These are phyloP conservation scores for Hippocampus barbouri DNA, from an alignment of 2,113 vertebrate genomes.

Conservation along the genomic window DNA sequence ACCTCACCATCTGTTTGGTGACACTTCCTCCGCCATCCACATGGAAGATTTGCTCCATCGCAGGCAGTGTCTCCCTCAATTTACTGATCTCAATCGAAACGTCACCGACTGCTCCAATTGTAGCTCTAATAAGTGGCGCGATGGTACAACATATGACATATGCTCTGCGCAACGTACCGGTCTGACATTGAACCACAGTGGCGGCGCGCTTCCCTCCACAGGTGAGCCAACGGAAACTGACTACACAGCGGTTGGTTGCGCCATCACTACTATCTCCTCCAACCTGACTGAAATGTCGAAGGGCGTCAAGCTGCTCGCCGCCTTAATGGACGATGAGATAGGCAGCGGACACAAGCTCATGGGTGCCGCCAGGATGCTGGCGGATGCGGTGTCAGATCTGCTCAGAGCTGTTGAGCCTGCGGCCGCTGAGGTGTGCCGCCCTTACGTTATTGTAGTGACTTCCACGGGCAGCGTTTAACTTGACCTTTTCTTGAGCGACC, in stretches of 20 bases:
- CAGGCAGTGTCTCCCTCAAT: slow-evolving; percentile 33
- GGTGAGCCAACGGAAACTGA: slow-evolving; percentile 95
- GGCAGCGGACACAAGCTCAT: slow-evolving; percentile 94
- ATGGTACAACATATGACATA: slow-evolving; percentile 26
- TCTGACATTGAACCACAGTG: slow-evolving; percentile 31
- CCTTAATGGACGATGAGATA: slow-evolving; percentile 93
- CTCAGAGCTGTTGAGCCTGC: slow-evolving; percentile 93
- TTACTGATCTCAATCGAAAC: slow-evolving; percentile 31
- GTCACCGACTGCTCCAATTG: slow-evolving; percentile 9
- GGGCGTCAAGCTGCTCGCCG: slow-evolving; percentile 92
- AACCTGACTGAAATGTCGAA: slow-evolving; percentile 99
- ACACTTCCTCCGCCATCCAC: slow-evolving; percentile 25
- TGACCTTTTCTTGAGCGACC: slow-evolving; percentile 10
- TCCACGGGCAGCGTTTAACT: neutral
- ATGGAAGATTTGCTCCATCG: slow-evolving; percentile 36
- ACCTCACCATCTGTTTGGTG: slow-evolving; percentile 65
- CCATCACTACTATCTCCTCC: slow-evolving; percentile 98
- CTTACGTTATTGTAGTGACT: slow-evolving; percentile 16
- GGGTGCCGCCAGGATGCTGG: slow-evolving; percentile 89
- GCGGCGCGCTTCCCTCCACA: slow-evolving; percentile 50
- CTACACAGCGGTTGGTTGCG: slow-evolving; percentile 96
- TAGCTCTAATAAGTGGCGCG: neutral
- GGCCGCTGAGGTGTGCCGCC: slow-evolving; percentile 85
- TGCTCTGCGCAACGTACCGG: slow-evolving; percentile 26
- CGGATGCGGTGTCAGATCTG: slow-evolving; percentile 90